Evolutionary conservation across 2,113 vertebrate genomes (phyloP), one percentile per base, ranked within the genome.

Genomic region (Archilochus colubris): DNA sequence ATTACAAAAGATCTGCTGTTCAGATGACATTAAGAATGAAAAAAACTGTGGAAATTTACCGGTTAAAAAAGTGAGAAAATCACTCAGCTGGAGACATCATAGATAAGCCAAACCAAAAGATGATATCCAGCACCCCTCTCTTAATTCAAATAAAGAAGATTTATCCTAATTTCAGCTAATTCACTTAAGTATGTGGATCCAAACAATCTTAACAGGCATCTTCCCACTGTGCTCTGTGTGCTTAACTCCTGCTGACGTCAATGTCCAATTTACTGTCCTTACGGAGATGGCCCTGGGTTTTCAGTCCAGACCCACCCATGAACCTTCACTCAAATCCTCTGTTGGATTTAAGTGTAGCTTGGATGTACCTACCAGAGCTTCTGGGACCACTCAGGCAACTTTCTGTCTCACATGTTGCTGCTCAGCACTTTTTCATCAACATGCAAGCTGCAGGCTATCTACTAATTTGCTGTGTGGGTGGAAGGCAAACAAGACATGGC

Each of bases 41-140:
- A 82, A 82, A 89, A 87, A 59, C 21, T 53, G 30, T 51, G 61
- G 85, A 91, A 95, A 86, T 83, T 66, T 74, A 89, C 64, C 20
- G 76, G 72, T 3, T 59, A 67, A 91, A 86, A 69, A 44, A 24
- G 43, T 66, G 67, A 85, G n/a, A 85, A 76, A 21, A 91, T 95
- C 82, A 70, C 44, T 72, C 75, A 77, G 43, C 19, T 93, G 85
- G 33, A 88, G 61, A 57, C 5, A 25, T 48, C 40, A 88, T 72
- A 77, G 53, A 70, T 6, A 15, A 6, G 23, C 18, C 51, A 88
- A 88, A 10, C 10, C 30, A 64, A 91, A 86, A 82, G 24, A 51
- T 88, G 63, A 67, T 63, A 87, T 43, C 12, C 57, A 89, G 30
- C 21, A 74, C 11, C 18, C 5, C 44, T 93, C 31, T 61, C 12